Conservation (phyloP, 2,888 invertebrate species). For the Drosophila acutilabella region DNA sequence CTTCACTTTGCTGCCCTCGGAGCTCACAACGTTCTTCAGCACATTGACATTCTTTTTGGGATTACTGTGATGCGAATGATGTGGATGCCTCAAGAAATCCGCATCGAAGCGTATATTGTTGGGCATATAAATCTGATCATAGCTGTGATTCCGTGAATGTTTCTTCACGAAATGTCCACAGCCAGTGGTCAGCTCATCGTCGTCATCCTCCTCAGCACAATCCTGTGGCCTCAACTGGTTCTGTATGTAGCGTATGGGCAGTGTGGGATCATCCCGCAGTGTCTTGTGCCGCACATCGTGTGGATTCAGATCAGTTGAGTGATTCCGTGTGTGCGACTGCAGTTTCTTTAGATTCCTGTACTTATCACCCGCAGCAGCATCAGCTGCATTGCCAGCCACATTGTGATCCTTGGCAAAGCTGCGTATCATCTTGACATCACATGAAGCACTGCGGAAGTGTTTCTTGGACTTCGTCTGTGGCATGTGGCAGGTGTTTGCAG, state of each 20-base stretch:
- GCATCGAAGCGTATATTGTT: conserved; percentile 85
- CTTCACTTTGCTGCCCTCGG: conserved; percentile 77
- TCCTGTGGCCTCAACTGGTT: conserved; percentile 83
- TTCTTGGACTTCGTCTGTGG: conserved; percentile 84
- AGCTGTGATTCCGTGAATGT: conserved; percentile 85
- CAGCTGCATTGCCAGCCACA: conserved; percentile 44
- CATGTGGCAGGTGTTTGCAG: conserved; percentile 50
- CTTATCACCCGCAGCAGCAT: conserved; percentile 71
- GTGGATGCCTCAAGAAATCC: conserved; percentile 82
- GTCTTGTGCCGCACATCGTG: conserved; percentile 80
- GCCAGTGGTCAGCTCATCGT: conserved; percentile 83
- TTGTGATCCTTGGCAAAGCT: conserved; percentile 84
- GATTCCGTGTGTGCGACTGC: conserved; percentile 85
- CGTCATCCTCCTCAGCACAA: conserved; percentile 79
- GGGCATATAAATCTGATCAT: conserved; percentile 85
- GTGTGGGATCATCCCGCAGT: conserved; percentile 81
- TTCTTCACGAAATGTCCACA: conserved; percentile 84
- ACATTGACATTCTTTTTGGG: conserved; percentile 84
- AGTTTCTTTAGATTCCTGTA: conserved; percentile 83
- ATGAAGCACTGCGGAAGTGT: conserved; percentile 85
- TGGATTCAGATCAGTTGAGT: conserved; percentile 85
- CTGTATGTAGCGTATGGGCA: conserved; percentile 84
- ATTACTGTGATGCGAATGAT: conserved; percentile 65
- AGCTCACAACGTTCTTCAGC: conserved; percentile 81
- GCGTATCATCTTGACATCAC: conserved; percentile 85